These are phyloP conservation scores for Acropora yongei DNA, from an alignment of 64 coral and sea anemone genomes.

Conservation along the genomic window DNA sequence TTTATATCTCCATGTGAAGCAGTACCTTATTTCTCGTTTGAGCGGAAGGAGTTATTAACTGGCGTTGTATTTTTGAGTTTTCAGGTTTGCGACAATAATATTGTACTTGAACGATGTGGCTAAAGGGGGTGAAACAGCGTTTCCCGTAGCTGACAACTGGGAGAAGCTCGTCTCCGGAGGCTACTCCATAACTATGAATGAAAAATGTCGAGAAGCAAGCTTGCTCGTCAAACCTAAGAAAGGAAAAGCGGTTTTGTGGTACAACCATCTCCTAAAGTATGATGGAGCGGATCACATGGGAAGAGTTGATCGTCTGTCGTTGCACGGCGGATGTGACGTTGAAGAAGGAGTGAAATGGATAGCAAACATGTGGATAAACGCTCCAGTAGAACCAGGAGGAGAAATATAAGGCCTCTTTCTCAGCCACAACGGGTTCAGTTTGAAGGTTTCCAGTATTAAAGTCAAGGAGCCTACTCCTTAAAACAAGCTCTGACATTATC, in stretches of 20 bases:
- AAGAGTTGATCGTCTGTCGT: background rate
- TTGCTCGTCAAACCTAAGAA: conserved; percentile 35
- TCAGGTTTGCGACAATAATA: conserved; percentile 22
- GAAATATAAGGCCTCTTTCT: background rate
- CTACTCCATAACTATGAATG: conserved; percentile 30
- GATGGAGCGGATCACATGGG: conserved; percentile 39
- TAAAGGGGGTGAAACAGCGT: conserved; percentile 34
- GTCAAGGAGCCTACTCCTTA: too few relatives aligned
- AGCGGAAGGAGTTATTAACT: too few relatives aligned
- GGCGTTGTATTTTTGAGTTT: background rate
- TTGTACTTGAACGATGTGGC: conserved; percentile 33
- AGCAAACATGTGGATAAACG: conserved; percentile 36
- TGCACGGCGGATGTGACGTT: conserved; percentile 49
- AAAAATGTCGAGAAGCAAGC: conserved; percentile 29
- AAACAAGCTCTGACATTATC: too few relatives aligned
- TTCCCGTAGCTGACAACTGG: conserved; percentile 19
- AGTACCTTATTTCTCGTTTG: too few relatives aligned
- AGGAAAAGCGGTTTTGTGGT: conserved; percentile 36
- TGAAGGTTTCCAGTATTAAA: too few relatives aligned
- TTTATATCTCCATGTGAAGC: too few relatives aligned
- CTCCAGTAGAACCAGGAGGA: background rate
- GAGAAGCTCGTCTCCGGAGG: background rate
- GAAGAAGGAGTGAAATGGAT: conserved; percentile 43
- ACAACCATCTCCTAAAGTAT: conserved; percentile 28
- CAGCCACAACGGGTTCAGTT: too few relatives aligned